Base-by-base conservation (phyloP, 2,113 vertebrate genomes). In the Talpa occidentalis region DNA sequence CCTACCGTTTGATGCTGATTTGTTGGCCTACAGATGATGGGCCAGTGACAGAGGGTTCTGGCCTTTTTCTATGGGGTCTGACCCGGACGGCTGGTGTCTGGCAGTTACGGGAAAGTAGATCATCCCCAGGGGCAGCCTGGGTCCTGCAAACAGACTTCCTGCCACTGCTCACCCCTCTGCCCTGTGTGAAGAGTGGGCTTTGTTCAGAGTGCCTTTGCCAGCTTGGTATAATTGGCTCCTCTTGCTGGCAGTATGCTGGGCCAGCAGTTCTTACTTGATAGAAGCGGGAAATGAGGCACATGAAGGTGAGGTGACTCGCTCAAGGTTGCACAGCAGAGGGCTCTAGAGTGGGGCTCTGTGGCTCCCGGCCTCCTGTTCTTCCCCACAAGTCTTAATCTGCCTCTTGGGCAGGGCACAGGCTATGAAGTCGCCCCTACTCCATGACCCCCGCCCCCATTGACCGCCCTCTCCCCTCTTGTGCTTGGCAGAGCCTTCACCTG, bases 401-500 rank as follows among this genome's bases (percentile, higher is more conserved):
- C 37, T 56, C 32, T 17, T 19, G 82, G 37, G 59, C 26, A 82
- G 42, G 56, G 74, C 70, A 64, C 8, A 66, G 69, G 60, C 52
- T 56, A 4, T 2, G 15, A 67, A 44, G 94, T 94, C 0, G 2
- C 0, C n/a, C 10, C 32, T 0, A 0, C 64, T 90, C 56, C 5
- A 24, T 2, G n/a, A 32, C 59, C 28, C 60, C 6, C 26, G 60
- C 90, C 30, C 26, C 62, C 11, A 70, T 84, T 67, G 5, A 26
- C 10, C 0, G 2, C 62, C 64, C 14, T 60, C 37, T 49, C 78
- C 44, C 21, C 15, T 79, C 66, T 32, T 82, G 26, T 91, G 54
- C 93, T 92, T 83, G 15, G 49, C 97, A 98, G 98, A 98, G 42
- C 87, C 95, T 21, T 94, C 96, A 3, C 74, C 92, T 1, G 94